Conservation (phyloP, 1,140 invertebrate species). For the Saxidomus purpurata region DNA sequence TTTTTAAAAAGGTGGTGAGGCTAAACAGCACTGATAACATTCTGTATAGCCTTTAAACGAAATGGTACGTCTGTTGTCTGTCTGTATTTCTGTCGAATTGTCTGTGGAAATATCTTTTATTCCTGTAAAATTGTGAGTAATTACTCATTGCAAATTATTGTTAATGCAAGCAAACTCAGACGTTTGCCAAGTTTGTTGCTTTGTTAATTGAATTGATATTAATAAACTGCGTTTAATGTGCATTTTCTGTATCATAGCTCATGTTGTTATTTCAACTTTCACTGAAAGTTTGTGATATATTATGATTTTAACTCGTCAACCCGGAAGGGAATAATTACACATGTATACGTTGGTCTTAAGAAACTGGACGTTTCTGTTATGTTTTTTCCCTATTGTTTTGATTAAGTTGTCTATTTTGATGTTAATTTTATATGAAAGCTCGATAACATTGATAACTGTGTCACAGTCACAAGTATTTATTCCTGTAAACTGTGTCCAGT, state of each 20-base stretch:
- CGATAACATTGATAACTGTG: neutral
- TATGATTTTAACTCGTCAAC: neutral
- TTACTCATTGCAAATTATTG: neutral
- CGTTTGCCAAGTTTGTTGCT: slow-evolving; percentile 30
- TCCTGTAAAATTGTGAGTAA: no score
- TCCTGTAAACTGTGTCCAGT: neutral
- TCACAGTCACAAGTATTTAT: neutral
- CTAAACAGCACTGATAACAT: no score
- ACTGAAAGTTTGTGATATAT: slow-evolving; percentile 33
- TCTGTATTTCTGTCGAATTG: no score
- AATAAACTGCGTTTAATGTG: neutral
- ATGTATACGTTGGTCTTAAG: neutral
- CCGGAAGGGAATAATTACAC: neutral
- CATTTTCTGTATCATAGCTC: slow-evolving; percentile 31
- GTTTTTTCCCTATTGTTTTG: neutral
- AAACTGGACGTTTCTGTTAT: neutral
- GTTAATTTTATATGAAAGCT: neutral
- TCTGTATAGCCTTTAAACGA: no score
- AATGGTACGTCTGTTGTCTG: no score
- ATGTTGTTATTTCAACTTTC: slow-evolving; percentile 24
- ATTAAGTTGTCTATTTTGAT: neutral
- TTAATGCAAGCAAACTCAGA: slow-evolving; percentile 16
- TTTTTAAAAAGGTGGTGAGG: no score
- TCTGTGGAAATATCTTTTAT: no score
- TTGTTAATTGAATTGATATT: slow-evolving; percentile 14